These are phyloP conservation scores for Nannobrachium achirus DNA, from an alignment of 2,113 vertebrate genomes.

Conservation along the genomic window DNA sequence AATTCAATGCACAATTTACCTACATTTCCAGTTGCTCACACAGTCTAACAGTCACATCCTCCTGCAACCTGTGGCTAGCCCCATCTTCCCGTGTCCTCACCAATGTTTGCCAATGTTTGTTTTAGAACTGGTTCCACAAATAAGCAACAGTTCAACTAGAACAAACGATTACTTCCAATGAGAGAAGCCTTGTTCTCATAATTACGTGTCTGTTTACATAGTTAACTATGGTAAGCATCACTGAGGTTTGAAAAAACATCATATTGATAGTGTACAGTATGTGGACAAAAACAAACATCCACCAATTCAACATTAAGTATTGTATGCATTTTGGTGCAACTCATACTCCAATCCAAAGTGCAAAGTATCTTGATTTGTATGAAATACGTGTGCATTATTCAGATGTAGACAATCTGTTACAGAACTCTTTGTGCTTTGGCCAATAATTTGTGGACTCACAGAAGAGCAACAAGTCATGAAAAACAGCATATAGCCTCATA, in stretches of 20 bases:
- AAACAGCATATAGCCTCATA: constrained; percentile 15
- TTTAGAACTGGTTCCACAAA: neutral
- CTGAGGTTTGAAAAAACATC: neutral
- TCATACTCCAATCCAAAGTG: constrained; percentile 42
- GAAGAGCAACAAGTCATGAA: neutral
- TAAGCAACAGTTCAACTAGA: neutral
- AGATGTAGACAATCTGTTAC: constrained; percentile 22
- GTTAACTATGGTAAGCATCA: constrained; percentile 6
- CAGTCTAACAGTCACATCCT: neutral
- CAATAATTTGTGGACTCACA: constrained; percentile 28
- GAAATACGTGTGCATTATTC: neutral
- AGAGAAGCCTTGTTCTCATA: neutral
- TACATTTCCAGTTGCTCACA: neutral
- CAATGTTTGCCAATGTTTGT: too few species aligned
- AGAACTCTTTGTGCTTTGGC: constrained; percentile 42
- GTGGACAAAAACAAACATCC: constrained; percentile 13
- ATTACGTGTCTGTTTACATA: neutral
- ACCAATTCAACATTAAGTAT: constrained; percentile 20
- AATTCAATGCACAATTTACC: neutral
- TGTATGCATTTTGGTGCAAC: constrained; percentile 35
- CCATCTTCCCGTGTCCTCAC: neutral
- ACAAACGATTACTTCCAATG: neutral
- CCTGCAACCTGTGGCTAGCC: neutral
- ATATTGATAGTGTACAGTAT: constrained; percentile 10
- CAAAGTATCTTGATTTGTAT: constrained; percentile 36